phyloP scores from a whole-genome alignment of 1,140 invertebrate genomes.

The Vanessa tameamea region DNA sequence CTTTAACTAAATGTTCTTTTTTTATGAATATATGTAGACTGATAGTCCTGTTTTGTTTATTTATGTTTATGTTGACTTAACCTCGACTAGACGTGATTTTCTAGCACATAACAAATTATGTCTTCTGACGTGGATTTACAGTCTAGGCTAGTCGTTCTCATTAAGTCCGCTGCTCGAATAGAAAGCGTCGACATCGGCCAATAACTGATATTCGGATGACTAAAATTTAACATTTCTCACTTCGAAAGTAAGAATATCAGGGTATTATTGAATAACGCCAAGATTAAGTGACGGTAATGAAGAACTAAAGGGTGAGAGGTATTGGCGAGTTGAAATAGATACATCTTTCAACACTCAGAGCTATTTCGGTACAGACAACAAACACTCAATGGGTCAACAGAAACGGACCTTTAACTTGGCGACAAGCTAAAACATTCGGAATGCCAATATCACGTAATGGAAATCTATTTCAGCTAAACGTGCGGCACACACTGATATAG shows the following conservation, averaged over 20 bases:
- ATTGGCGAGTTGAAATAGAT: slow-evolving; percentile 29
- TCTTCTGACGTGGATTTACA: slow-evolving; percentile 23
- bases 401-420: slow-evolving; percentile 47
- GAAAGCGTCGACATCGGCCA: slow-evolving; percentile 41
- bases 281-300: neutral
- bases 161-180: neutral
- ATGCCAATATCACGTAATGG: slow-evolving; percentile 69
- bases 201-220: slow-evolving; percentile 43
- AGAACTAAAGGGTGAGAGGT: neutral
- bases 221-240: slow-evolving; percentile 50
- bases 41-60: slow-evolving; percentile 50
- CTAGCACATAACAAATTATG: slow-evolving; percentile 22
- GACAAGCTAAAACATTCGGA: slow-evolving; percentile 72
- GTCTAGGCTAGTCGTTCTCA: slow-evolving; percentile 20
- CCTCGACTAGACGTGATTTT: slow-evolving; percentile 29
- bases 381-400: slow-evolving; percentile 31
- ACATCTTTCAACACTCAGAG: slow-evolving; percentile 31
- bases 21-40: neutral
- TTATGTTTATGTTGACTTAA: slow-evolving; percentile 55
- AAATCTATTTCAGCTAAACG: slow-evolving; percentile 72
- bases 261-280: neutral
- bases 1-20: too few species aligned
- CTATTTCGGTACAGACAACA: slow-evolving; percentile 19
- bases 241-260: slow-evolving; percentile 38
- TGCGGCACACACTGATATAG: slow-evolving; percentile 63